Base-by-base conservation (phyloP, 2,888 invertebrate genomes). In the Siphonodentalium dalli region DNA sequence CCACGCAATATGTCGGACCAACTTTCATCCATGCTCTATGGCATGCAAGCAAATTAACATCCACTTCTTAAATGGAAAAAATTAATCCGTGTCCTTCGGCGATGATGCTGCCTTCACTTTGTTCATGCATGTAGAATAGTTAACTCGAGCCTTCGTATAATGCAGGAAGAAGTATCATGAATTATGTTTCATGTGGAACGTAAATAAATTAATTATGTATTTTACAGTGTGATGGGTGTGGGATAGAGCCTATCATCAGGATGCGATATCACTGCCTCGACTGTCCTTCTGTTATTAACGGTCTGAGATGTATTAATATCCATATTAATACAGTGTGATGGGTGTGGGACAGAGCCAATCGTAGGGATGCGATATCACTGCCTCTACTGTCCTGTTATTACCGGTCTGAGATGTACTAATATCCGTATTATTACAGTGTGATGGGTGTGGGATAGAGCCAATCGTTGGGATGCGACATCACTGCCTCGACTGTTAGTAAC, bases 391-490 rank as follows among this genome's bases (percentile, higher is more conserved):
- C 7, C 15, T 24, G 1, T 7, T 8, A 9, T 8, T 6, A n/a
- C n/a, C 26, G 26, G 2, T 8, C 15, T 15, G n/a, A 11, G 13
- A 38, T n/a, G 13, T 45, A 21, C 33, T 11, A 33, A 5, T 7
- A 28, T 21, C 21, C 11, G 40, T 18, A 28, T n/a, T 45, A 2
- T 62, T 71, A 42, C 63, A 87, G 86, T 90, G 90, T 77, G 85
- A 86, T 65, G 82, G 85, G 18, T 90, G 90, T 71, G 82, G 84
- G 1, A 85, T 86, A 57, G 85, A 87, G 23, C 88, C 89, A 0
- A 85, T 89, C 41, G 79, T 84, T 21, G 88, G 88, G 11, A 85
- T 85, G 11, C 83, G 88, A 49, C 90, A 89, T 89, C 88, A 88
- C 68, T 91, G 90, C 69, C 81, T 83, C 24, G 86, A 87, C 49